A percentile compares a stretch with the other conserved stretches of the same genome.
phyloP scores from a whole-genome alignment of 2,797 vertebrate species.

The Psittacula derbiana region DNA sequence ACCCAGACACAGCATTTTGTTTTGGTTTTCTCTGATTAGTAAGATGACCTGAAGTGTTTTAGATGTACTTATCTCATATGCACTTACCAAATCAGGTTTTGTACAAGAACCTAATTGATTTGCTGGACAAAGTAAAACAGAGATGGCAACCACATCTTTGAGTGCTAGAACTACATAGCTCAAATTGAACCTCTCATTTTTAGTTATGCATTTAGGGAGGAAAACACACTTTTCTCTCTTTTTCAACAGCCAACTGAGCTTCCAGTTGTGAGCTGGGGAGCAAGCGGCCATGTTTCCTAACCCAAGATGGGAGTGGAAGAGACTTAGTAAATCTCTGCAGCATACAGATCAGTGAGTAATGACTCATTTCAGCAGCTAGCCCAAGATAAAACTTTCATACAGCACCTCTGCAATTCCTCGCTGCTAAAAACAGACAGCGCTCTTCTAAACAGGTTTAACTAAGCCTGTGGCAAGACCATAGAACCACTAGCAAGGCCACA shows the following conservation, averaged over 20 bases:
- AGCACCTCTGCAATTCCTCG: neutral
- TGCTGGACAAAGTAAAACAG: neutral
- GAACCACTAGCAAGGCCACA: neutral
- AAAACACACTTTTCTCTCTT: neutral
- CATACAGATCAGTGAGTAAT: neutral
- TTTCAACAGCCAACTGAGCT: neutral
- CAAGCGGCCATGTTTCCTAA: neutral
- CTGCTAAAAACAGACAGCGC: neutral
- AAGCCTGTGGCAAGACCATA: neutral
- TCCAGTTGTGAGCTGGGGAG: neutral
- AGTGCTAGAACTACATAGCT: neutral
- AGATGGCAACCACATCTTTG: neutral
- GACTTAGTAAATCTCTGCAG: neutral
- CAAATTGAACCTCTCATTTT: neutral
- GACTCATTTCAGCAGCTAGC: neutral
- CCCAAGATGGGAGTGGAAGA: rapidly evolving
- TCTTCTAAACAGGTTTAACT: neutral
- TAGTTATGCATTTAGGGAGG: neutral
- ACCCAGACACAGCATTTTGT: neutral
- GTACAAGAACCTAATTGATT: neutral
- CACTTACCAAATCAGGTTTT: neutral
- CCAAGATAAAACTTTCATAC: neutral
- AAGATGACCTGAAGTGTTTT: neutral
- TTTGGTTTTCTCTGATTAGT: neutral
- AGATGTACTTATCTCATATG: neutral